phyloP scores from a whole-genome alignment of 2,113 vertebrate genomes.

The Rostratula benghalensis region DNA sequence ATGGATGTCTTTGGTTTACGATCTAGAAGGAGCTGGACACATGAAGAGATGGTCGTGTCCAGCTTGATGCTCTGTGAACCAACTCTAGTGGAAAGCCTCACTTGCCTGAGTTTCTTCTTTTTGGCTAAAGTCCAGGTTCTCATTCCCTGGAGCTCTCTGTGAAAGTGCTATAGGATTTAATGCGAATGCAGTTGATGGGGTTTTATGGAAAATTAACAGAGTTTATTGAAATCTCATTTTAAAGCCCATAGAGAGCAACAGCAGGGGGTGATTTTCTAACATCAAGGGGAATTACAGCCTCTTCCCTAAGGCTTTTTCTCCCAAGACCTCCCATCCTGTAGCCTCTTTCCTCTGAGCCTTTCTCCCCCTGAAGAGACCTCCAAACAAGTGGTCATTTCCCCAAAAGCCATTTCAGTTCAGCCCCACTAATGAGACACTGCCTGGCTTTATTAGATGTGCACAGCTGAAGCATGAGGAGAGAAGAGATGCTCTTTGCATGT shows the following conservation, averaged over 20 bases:
- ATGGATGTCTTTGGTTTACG: not conserved
- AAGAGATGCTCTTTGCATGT: not conserved
- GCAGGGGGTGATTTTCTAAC: not conserved
- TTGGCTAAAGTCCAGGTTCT: not conserved
- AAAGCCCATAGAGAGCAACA: not conserved
- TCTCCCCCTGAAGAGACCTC: not conserved
- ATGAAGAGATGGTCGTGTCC: not conserved
- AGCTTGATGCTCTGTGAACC: not conserved
- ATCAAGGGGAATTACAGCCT: not conserved
- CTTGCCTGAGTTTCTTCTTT: not conserved
- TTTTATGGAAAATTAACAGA: slow-evolving; percentile 5
- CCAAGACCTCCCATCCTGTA: not conserved
- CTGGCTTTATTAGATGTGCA: not conserved
- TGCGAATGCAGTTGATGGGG: not conserved
- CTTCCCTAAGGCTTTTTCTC: not conserved
- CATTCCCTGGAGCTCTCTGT: not conserved
- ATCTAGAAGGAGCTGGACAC: not conserved
- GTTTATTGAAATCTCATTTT: not conserved
- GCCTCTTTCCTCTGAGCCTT: not conserved
- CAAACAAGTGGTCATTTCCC: not conserved
- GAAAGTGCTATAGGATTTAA: not conserved
- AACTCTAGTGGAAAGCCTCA: not conserved
- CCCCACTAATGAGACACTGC: not conserved
- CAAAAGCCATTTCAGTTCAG: not conserved
- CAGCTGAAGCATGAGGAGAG: not conserved